Percentiles rank a stretch among this genome's conserved stretches.
phyloP scores from a whole-genome alignment of 2,888 invertebrate species.

The Calameuta pallipes region DNA sequence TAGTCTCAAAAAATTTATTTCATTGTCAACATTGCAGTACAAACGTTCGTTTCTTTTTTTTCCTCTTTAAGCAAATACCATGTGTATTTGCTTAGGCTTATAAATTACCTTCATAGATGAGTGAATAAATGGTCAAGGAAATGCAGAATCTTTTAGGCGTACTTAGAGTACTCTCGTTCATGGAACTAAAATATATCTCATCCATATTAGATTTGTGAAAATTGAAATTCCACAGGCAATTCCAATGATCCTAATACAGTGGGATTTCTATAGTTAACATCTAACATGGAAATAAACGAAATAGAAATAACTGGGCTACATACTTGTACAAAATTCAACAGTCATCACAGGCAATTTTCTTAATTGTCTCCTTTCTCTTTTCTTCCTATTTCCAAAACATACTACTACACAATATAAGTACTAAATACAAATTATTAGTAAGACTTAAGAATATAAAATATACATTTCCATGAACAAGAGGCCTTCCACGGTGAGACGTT shows the following conservation, averaged over 20 bases:
- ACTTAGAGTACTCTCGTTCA: not conserved
- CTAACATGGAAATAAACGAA: not conserved
- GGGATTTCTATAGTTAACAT: not conserved
- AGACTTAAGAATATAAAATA: not conserved
- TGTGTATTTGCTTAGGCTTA: conserved; percentile 46
- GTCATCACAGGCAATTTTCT: not conserved
- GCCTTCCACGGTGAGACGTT: not conserved
- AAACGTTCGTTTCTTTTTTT: conserved; percentile 37
- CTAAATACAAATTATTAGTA: not conserved
- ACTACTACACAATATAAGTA: not conserved
- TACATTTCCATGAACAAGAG: not conserved
- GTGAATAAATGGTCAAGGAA: not conserved
- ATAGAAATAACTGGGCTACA: not conserved
- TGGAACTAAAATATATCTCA: not conserved
- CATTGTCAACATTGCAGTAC: conserved; percentile 57
- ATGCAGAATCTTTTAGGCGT: not conserved
- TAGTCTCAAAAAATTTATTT: conserved; percentile 46
- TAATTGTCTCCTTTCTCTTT: not conserved
- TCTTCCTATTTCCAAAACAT: not conserved
- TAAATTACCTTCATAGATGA: conserved; percentile 29
- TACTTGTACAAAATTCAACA: not conserved
- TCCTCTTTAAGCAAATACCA: conserved; percentile 48
- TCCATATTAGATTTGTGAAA: not conserved
- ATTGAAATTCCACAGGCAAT: not conserved
- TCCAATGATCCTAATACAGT: not conserved